phyloP scores from a whole-genome alignment of 2,888 invertebrate species.

The Latheticus oryzae region DNA sequence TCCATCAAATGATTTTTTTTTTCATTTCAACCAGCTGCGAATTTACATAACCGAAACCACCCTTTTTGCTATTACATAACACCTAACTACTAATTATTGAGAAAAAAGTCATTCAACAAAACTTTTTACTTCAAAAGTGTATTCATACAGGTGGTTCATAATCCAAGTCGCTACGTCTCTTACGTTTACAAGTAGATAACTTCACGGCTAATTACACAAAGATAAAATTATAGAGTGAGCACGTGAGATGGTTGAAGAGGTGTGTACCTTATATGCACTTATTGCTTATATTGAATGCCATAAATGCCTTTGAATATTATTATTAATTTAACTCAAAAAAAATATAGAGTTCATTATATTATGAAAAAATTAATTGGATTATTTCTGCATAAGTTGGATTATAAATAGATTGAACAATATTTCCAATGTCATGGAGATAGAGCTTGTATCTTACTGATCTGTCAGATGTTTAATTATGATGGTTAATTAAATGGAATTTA shows the following conservation, averaged over 20 bases:
- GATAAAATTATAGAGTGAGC: constrained; percentile 35
- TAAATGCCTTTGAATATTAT: constrained; percentile 6
- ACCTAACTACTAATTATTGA: no score
- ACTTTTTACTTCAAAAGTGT: constrained; percentile 3
- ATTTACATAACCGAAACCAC: no score
- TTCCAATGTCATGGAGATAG: constrained; percentile 6
- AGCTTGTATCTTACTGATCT: constrained; percentile 17
- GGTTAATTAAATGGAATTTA: constrained; percentile 23
- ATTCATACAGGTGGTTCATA: constrained; percentile 32
- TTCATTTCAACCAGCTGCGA: no score
- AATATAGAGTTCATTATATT: no score
- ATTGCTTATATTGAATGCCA: constrained; percentile 23
- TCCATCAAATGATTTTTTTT: no score
- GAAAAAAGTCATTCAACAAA: no score
- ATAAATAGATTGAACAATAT: constrained; percentile 10
- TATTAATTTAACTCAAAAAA: no score
- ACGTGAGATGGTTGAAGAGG: constrained; percentile 30
- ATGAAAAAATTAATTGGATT: constrained; percentile 31
- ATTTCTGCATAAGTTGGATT: constrained; percentile 15
- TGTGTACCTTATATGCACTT: constrained; percentile 32
- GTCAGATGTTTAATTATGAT: constrained; percentile 26
- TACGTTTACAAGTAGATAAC: constrained; percentile 29
- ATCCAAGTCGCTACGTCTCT: constrained; percentile 8
- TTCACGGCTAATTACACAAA: constrained; percentile 41
- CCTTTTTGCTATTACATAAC: no score